Percentiles rank a stretch among this genome's conserved stretches.
phyloP scores from a whole-genome alignment of 2,113 vertebrate genomes.

The Grammomys dolichurus region DNA sequence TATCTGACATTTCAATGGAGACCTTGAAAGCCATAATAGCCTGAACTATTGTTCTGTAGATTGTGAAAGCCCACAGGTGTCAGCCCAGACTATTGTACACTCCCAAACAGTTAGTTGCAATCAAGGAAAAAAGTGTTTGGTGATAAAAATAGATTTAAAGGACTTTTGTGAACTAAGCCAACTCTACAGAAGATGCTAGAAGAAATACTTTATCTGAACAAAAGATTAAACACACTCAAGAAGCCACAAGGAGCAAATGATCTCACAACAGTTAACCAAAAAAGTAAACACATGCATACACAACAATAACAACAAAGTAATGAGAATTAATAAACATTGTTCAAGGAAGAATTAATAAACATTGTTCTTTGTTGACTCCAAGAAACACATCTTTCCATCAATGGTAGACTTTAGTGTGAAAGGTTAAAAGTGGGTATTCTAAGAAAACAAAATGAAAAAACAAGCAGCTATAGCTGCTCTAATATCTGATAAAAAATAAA shows the following conservation, averaged over 20 bases:
- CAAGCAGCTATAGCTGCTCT: background rate
- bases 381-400: background rate
- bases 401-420: background rate
- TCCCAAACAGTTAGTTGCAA: background rate
- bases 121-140: background rate
- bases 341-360: background rate
- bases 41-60: background rate
- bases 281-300: background rate
- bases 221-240: background rate
- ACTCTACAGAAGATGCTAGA: background rate
- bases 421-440: background rate
- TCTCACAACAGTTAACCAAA: background rate
- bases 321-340: background rate
- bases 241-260: background rate
- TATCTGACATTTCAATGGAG: background rate
- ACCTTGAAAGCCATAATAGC: background rate
- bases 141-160: background rate
- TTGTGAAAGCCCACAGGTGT: background rate
- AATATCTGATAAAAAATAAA: background rate
- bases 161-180: background rate
- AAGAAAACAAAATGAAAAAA: background rate
- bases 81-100: background rate
- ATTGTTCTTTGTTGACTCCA: background rate
- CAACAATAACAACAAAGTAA: background rate
- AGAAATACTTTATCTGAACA: background rate